Evolutionary conservation across 2,113 vertebrate genomes (phyloP).

Genomic region (Syngnathus scovelli): DNA sequence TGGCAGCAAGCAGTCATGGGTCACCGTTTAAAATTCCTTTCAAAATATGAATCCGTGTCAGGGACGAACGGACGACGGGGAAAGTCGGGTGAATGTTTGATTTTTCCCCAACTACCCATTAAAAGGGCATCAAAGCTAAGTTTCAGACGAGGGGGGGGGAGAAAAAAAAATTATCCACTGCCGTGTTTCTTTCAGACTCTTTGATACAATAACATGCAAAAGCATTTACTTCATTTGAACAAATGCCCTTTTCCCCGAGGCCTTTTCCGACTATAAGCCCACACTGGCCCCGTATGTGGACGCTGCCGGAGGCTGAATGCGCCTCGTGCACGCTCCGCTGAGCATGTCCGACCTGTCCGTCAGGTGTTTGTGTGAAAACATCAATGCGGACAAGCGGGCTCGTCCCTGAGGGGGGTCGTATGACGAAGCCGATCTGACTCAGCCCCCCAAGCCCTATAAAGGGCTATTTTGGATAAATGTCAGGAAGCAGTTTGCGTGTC

Average conservation of each 20-base stretch:
- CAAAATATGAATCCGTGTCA: constrained; percentile 16
- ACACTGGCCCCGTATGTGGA: constrained; percentile 18
- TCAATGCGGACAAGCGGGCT: constrained; percentile 54
- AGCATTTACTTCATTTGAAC: constrained; percentile 32
- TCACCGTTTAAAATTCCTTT: constrained; percentile 34
- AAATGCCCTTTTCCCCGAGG: constrained; percentile 31
- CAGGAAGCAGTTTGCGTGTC: constrained; percentile 26
- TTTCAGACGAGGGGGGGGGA: neutral
- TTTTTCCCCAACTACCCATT: constrained; percentile 8
- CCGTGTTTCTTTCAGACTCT: constrained; percentile 38
- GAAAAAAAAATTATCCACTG: neutral
- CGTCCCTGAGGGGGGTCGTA: constrained; percentile 31
- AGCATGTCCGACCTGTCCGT: constrained; percentile 55
- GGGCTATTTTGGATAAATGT: constrained; percentile 57
- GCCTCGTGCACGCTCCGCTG: constrained; percentile 37
- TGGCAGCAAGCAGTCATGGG: constrained; percentile 23
- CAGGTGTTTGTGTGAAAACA: constrained; percentile 57
- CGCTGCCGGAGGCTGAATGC: constrained; percentile 21
- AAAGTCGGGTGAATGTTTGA: neutral
- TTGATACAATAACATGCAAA: constrained; percentile 21
- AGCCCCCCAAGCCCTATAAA: constrained; percentile 35
- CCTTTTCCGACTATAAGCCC: constrained; percentile 43
- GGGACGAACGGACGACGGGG: constrained; percentile 1
- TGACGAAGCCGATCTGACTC: constrained; percentile 57
- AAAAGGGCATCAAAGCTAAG: constrained; percentile 27